phyloP scores from a whole-genome alignment of 2,888 invertebrate species.

The Scaeva pyrastri region DNA sequence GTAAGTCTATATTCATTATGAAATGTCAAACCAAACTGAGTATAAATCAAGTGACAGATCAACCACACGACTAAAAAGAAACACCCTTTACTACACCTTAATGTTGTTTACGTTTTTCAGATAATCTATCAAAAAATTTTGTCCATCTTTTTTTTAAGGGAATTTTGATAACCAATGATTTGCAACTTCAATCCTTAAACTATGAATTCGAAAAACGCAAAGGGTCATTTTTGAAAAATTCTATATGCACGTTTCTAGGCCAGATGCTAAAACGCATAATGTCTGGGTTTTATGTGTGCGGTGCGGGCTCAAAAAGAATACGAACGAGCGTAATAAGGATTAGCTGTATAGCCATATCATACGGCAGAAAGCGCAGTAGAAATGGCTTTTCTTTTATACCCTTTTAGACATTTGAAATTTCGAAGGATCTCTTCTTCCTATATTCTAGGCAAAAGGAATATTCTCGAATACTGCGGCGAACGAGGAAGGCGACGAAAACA shows the following conservation, averaged over 20 bases:
- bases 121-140: no score
- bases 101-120: no score
- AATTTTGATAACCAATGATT: no score
- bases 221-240: conserved; percentile 1
- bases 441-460: no score
- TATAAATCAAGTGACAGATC: no score
- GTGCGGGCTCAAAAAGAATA: conserved; percentile 53
- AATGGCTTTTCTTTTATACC: conserved; percentile 34
- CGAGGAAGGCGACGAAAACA: not conserved
- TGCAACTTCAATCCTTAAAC: not conserved
- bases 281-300: conserved; percentile 57
- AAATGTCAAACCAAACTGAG: no score
- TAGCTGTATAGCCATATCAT: conserved; percentile 10
- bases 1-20: no score
- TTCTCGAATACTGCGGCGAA: no score
- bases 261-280: conserved; percentile 60
- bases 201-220: conserved; percentile 6
- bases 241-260: not conserved
- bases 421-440: not conserved
- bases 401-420: not conserved
- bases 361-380: not conserved
- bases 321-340: conserved; percentile 56
- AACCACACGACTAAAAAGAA: no score
- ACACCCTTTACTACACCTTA: no score
- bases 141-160: no score